Conservation (phyloP, 2,888 invertebrate genomes). For the Drosophila phalerata region DNA sequence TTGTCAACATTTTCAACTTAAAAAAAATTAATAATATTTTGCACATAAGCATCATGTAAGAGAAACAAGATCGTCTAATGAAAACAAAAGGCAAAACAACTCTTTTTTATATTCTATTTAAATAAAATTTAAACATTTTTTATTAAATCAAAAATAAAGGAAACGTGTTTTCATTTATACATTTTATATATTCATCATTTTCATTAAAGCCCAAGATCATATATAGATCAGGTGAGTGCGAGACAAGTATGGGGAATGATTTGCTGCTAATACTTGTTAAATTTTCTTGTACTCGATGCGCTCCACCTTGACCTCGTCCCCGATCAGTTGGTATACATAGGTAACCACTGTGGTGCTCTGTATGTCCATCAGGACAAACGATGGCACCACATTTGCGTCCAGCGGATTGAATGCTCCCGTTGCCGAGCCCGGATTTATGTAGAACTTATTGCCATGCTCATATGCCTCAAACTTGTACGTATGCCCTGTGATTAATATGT, state of each 20-base stretch:
- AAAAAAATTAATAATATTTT: conserved; percentile 53
- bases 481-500: conserved; percentile 99
- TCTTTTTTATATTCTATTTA: conserved; percentile 79
- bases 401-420: conserved; percentile 98
- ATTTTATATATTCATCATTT: conserved; percentile 26
- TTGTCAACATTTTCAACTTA: conserved; percentile 63
- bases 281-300: conserved; percentile 98
- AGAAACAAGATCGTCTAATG: conserved; percentile 42
- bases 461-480: conserved; percentile 99
- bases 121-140: conserved; percentile 82
- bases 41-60: conserved; percentile 52
- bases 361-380: conserved; percentile 99
- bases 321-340: conserved; percentile 98
- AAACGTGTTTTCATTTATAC: conserved; percentile 64
- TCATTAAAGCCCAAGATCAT: conserved; percentile 64
- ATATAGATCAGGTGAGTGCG: conserved; percentile 32
- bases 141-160: conserved; percentile 70
- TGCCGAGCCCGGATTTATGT: conserved; percentile 99
- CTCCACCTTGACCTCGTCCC: conserved; percentile 99
- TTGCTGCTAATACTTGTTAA: conserved; percentile 85
- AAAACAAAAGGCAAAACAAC: conserved; percentile 33
- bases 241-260: conserved; percentile 52
- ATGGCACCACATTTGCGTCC: conserved; percentile 96
- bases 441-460: conserved; percentile 99
- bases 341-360: conserved; percentile 99